Percentiles rank a stretch among this genome's conserved stretches.
Conservation (phyloP, 2,797 vertebrate genomes). For the Gymnopithys bicolor region DNA sequence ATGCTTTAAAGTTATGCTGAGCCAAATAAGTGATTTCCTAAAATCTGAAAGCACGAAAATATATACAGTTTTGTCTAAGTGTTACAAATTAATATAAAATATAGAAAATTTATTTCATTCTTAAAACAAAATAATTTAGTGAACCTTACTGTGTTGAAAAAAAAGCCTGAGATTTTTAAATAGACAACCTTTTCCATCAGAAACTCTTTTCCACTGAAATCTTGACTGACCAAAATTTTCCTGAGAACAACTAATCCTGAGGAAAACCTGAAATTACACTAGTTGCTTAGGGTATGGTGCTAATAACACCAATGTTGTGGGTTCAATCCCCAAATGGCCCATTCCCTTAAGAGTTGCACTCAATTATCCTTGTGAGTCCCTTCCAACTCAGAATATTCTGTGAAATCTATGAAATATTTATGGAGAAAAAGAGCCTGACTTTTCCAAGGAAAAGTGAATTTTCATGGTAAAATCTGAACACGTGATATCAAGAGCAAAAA, state of each 20-base stretch:
- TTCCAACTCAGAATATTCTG: too few relatives aligned
- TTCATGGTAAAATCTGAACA: background rate
- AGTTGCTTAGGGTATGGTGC: background rate
- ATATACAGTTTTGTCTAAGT: background rate
- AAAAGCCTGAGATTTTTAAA: background rate
- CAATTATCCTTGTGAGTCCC: background rate
- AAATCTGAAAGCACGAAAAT: conserved; percentile 45
- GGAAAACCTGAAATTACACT: background rate
- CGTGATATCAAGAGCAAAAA: background rate
- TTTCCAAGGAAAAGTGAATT: background rate
- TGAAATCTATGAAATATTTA: background rate
- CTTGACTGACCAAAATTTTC: conserved; percentile 5
- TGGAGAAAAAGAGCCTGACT: background rate
- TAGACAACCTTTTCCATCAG: background rate
- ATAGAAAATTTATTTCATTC: background rate
- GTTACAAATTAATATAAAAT: background rate
- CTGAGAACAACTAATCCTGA: background rate
- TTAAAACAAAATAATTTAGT: background rate
- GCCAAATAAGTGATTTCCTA: conserved; percentile 48
- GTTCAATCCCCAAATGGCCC: background rate
- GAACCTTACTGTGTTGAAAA: background rate
- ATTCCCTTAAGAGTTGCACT: background rate
- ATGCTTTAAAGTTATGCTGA: background rate
- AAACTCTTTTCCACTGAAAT: background rate
- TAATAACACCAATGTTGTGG: background rate